Evolutionary conservation across 2,888 invertebrate species (phyloP), one percentile per base, ranked within the genome.

Genomic region (Epinotia ramella): DNA sequence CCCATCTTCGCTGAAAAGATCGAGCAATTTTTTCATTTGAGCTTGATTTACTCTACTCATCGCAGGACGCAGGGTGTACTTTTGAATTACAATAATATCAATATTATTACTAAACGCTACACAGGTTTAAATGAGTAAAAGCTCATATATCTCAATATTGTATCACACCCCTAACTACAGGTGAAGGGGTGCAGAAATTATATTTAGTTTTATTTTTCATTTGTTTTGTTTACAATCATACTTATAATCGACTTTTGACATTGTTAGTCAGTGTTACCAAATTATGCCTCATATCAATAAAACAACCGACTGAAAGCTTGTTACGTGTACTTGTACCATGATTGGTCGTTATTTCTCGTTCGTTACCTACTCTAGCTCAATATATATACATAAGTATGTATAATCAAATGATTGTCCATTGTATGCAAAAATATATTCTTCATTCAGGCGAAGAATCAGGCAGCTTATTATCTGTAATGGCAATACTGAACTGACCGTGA

Each of bases 21-120:
- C 87, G 59, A 87, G 77, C 13, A 87, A 78, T 76, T 84, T 84
- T 49, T 81, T 84, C 86, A 86, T 86, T 79, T 87, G 87, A 16
- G 78, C 77, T 76, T 81, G 82, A 70, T 73, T 81, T 44, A 84
- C 87, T 78, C 87, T 81, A 76, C 83, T 82, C 83, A 81, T 81
- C 3, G 80, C 80, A 16, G 16, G 9, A 33, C 3, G 80, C 80
- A 16, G 16, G 9, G 20, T 67, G 46, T 53, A 49, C 7, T 59
- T 53, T 20, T 12, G 24, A 56, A 13, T 64, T 40, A 59, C 13
- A 28, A n/a, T n/a, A n/a, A 49, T 13, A 20, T 11, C 3, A 49
- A 3, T 7, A 57, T 13, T 57, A 20, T 13, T 4, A 67, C 18
- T 44, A 24, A 18, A 9, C 40, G 9, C 40, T 40, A 40, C 7